Evolutionary conservation across 2,797 vertebrate genomes (phyloP).

Genomic region (Poeciliopsis presidionis): DNA sequence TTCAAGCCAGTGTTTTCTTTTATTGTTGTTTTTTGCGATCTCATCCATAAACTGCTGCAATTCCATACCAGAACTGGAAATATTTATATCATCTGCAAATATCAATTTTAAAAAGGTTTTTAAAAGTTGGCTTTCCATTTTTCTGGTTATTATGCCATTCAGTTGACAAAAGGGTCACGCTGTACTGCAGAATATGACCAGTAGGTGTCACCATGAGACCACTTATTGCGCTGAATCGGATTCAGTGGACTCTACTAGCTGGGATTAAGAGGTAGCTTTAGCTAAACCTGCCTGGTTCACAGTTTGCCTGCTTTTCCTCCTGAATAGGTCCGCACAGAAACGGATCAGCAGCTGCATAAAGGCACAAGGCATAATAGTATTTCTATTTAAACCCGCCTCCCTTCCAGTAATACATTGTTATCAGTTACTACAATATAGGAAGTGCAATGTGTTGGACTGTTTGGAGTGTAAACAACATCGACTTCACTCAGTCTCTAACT

Average conservation of each 20-base stretch:
- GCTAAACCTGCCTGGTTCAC: slow-evolving; percentile 41
- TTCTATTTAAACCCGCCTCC: slow-evolving; percentile 31
- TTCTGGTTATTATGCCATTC: no score
- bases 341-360: slow-evolving; percentile 71
- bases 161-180: no score
- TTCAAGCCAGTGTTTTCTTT: neutral
- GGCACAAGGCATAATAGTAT: slow-evolving; percentile 45
- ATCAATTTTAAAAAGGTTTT: no score
- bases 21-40: neutral
- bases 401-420: slow-evolving; percentile 12
- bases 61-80: no score
- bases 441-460: slow-evolving; percentile 9
- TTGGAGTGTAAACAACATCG: slow-evolving; percentile 38
- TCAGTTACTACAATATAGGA: neutral
- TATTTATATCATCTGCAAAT: no score
- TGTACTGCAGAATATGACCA: slow-evolving; percentile 28
- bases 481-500: slow-evolving; percentile 17
- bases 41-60: no score
- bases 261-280: slow-evolving; percentile 63
- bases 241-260: slow-evolving; percentile 50
- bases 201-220: slow-evolving; percentile 64
- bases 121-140: no score
- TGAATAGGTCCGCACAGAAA: slow-evolving; percentile 48
- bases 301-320: slow-evolving; percentile 50
- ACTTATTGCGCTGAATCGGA: neutral